Evolutionary conservation across 2,888 invertebrate genomes (phyloP).

Genomic region (Bellardia pandia): DNA sequence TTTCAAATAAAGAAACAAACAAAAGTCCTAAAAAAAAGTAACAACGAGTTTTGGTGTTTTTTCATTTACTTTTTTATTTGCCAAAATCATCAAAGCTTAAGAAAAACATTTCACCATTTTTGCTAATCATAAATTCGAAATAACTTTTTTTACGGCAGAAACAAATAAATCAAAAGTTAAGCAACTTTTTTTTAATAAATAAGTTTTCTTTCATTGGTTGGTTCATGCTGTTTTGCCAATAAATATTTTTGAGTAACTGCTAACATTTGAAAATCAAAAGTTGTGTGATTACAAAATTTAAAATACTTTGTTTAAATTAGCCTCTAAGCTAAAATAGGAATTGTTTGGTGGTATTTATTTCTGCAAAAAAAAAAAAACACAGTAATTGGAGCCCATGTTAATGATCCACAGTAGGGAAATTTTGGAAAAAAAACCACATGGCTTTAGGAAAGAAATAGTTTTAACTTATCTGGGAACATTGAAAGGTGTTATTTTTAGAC

Average conservation of each 20-base stretch:
- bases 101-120: constrained; percentile 38
- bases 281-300: background rate
- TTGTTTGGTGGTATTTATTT: too few species aligned
- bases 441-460: too few species aligned
- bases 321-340: too few species aligned
- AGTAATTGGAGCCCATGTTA: too few species aligned
- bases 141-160: constrained; percentile 2
- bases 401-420: too few species aligned
- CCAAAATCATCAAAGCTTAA: constrained; percentile 13
- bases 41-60: background rate
- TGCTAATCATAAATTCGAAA: constrained; percentile 34
- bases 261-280: constrained; percentile 13
- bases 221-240: background rate
- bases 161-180: constrained; percentile 25
- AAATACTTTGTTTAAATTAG: background rate
- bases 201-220: background rate
- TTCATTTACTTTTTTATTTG: constrained; percentile 16
- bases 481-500: too few species aligned
- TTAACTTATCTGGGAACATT: too few species aligned
- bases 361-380: too few species aligned
- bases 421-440: too few species aligned
- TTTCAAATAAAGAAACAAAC: background rate
- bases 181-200: constrained; percentile 1
- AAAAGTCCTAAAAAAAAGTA: background rate
- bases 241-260: background rate